Base-by-base conservation (phyloP, 2,888 invertebrate genomes). In the Brachyptera risi region DNA sequence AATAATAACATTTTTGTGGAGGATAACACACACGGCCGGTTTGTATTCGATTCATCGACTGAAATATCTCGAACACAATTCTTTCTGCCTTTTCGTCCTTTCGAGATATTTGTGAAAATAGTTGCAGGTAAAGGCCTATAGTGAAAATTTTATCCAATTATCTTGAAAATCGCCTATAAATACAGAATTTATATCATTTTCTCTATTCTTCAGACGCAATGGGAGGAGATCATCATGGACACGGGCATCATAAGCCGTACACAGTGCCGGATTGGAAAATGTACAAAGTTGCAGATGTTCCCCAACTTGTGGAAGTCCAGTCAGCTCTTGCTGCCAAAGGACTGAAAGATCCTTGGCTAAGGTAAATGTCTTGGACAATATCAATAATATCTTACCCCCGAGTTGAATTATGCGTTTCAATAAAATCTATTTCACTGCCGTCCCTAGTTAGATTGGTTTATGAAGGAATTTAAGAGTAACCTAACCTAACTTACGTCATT, bases 261-360 rank as follows among this genome's bases (percentile, higher is more conserved):
- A 80, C 76, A 71, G 74, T 94, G 5, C 93, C 93, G 0, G 84
- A 86, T 73, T 83, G 86, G 68, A 80, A 79, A 47, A 80, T 82
- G 47, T 94, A 89, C 73, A 86, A 87, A 73, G 81, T 88, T 9
- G 85, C 89, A 70, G 83, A 87, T 68, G 80, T 82, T 23, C 84
- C 86, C 0, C 74, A 86, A 68, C 74, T 93, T 51, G 73, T 84
- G 64, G 76, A 80, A 67, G 78, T 89, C 0, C 79, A 87, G 72
- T 76, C 80, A 64, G 82, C 82, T 1, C 78, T 94, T 15, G 86
- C 83, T 0, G 76, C 81, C 38, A 82, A 84, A 70, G 92, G 92
- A 3, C 75, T 94, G 1, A 83, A 82, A 64, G 92, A 94, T 75
- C 94, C 94, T 0, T 94, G 94, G 94, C 77, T 92, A 56, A 85